Evolutionary conservation across 2,113 vertebrate species (phyloP), one percentile per base, ranked within the genome.

Genomic region (Phalacrocorax aristotelis): DNA sequence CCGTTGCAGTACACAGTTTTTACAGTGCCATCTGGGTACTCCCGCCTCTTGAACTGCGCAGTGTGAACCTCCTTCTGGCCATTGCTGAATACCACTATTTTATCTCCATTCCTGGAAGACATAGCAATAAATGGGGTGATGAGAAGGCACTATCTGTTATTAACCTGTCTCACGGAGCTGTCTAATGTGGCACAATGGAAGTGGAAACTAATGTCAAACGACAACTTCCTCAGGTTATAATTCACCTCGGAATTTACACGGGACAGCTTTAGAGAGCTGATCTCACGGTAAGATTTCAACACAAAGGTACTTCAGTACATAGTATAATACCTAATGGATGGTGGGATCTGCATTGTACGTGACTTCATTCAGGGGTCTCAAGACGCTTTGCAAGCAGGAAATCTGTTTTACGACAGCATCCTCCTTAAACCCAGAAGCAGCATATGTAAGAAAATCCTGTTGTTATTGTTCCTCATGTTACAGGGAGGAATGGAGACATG

Each of bases 61-160:
- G 98, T 98, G 69, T 98, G 98, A 89, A 98, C 93, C 87, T 98
- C 98, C 42, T 89, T 98, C 85, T 98, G 98, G 23, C 98, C 98
- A 0, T 97, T 98, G 78, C 92, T 97, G 95, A 99, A 98, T 32
- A 97, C 36, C 16, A 98, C 96, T 22, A 60, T 95, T 96, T 98
- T 99, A 92, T 98, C 96, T 25, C 98, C 98, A 1, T 96, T 98
- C 95, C 98, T 99, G 96, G 46, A 52, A 78, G 40, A 66, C 85
- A 61, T 3, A 69, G 18, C 23, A 74, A 32, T 10, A 13, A 65
- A 42, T 34, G 15, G 85, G 80, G 17, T 10, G 36, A 42, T 79
- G 38, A 60, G 48, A 52, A 82, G n/a, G 46, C 48, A 51, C 18
- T n/a, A 3, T 12, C 26, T 69, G 57, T 66, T 62, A 62, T 36